phyloP scores from a whole-genome alignment of 2,888 invertebrate genomes.

The Idaea aversata region DNA sequence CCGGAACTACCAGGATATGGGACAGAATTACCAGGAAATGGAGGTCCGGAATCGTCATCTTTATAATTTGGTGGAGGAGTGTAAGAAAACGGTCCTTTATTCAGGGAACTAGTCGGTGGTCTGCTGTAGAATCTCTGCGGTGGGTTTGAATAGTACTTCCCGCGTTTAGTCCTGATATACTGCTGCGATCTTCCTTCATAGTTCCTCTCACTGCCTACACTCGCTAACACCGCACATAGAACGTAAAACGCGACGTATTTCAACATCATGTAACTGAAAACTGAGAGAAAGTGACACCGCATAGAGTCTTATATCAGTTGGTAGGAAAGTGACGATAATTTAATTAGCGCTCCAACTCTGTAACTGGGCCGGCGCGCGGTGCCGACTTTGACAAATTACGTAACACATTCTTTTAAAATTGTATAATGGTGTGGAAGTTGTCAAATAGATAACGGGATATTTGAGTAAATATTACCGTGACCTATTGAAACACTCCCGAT shows the following conservation, averaged over 20 bases:
- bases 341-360: slow-evolving; percentile 46
- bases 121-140: slow-evolving; percentile 53
- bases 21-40: slow-evolving; percentile 22
- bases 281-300: slow-evolving; percentile 55
- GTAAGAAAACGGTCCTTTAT: slow-evolving; percentile 52
- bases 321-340: slow-evolving; percentile 69
- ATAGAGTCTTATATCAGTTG: slow-evolving; percentile 62
- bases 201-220: slow-evolving; percentile 39
- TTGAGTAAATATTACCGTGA: slow-evolving; percentile 8
- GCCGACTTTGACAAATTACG: slow-evolving; percentile 22
- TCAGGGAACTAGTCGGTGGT: slow-evolving; percentile 46
- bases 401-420: slow-evolving; percentile 26
- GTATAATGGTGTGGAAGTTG: background rate
- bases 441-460: slow-evolving; percentile 4
- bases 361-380: slow-evolving; percentile 26
- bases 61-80: slow-evolving; percentile 59
- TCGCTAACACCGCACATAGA: slow-evolving; percentile 40
- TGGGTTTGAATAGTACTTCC: slow-evolving; percentile 56
- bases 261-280: slow-evolving; percentile 41
- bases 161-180: slow-evolving; percentile 55
- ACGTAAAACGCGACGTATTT: slow-evolving; percentile 29
- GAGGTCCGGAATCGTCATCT: slow-evolving; percentile 21
- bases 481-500: background rate
- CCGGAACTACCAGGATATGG: slow-evolving; percentile 27
- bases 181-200: slow-evolving; percentile 35